Percentiles rank a stretch among this genome's conserved stretches.
These are phyloP conservation scores for Ctenomys sociabilis DNA, from an alignment of 2,113 vertebrate genomes.

Conservation along the genomic window DNA sequence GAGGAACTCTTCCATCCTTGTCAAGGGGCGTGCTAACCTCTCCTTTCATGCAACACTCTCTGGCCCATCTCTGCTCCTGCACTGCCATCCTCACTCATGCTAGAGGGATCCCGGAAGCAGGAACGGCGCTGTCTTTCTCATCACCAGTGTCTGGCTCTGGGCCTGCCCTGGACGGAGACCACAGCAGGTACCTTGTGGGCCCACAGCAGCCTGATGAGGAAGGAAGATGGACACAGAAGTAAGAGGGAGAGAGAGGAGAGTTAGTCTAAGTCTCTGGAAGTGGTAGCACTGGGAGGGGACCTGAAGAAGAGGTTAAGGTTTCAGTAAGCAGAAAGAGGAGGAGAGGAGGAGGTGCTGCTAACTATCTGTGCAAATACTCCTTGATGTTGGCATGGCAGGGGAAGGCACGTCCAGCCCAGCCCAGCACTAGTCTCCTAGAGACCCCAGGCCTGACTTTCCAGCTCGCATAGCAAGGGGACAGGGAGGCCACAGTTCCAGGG, in stretches of 20 bases:
- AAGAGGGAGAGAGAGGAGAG: too few species aligned
- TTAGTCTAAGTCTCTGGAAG: neutral
- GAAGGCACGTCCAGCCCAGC: neutral
- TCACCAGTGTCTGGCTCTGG: neutral
- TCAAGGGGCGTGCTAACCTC: too few species aligned
- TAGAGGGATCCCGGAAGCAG: neutral
- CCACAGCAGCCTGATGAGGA: neutral
- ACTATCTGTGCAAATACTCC: fast-evolving
- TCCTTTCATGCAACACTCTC: too few species aligned
- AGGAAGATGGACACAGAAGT: neutral
- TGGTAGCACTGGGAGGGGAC: neutral
- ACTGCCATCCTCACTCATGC: neutral
- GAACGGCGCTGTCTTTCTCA: neutral
- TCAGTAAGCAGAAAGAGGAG: neutral
- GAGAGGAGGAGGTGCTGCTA: too few species aligned
- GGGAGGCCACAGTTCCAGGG: neutral
- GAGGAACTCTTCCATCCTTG: too few species aligned
- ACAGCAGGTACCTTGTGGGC: neutral
- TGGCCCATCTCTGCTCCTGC: neutral
- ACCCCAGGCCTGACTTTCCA: neutral
- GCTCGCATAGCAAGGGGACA: fast-evolving
- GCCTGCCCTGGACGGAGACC: neutral
- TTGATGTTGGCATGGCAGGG: fast-evolving
- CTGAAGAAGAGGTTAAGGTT: neutral
- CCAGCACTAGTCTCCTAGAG: neutral